Evolutionary conservation across 2,888 invertebrate genomes (phyloP).

Genomic region (Kuschelorhynchus macadamiae): DNA sequence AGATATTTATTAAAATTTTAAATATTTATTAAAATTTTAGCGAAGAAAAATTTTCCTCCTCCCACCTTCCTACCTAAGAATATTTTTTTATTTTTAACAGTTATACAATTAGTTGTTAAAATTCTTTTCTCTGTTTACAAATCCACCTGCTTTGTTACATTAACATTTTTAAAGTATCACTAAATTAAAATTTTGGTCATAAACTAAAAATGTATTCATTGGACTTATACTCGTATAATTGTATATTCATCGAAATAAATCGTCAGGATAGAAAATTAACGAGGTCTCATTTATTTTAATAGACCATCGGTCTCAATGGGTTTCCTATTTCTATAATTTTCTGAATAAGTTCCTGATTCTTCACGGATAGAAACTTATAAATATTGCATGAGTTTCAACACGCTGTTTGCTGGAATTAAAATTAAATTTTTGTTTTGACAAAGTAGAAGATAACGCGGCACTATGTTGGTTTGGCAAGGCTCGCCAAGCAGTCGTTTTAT

Average conservation of each 20-base stretch:
- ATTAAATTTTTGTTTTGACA: too few species aligned
- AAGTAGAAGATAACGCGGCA: too few species aligned
- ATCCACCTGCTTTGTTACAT: constrained; percentile 19
- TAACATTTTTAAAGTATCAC: constrained; percentile 3
- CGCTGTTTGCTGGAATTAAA: constrained; percentile 20
- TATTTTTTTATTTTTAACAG: too few species aligned
- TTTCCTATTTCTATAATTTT: constrained; percentile 25
- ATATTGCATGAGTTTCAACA: constrained; percentile 31
- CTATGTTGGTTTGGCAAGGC: too few species aligned
- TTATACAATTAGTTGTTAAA: too few species aligned
- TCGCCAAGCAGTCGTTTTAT: too few species aligned
- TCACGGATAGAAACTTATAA: constrained; percentile 29
- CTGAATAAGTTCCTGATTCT: constrained; percentile 22
- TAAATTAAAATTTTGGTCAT: constrained; percentile 9
- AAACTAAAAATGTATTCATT: constrained; percentile 30
- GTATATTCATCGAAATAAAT: constrained; percentile 27
- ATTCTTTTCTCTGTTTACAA: neutral
- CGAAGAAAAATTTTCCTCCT: too few species aligned
- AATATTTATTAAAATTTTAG: too few species aligned
- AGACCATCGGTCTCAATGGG: constrained; percentile 25
- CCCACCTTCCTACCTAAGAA: too few species aligned
- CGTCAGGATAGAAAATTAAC: constrained; percentile 14
- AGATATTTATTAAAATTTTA: too few species aligned
- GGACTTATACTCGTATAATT: constrained; percentile 9
- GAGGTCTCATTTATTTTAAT: constrained; percentile 32